Evolutionary conservation across 2,113 vertebrate species (phyloP), one percentile per base, ranked within the genome.

Genomic region (Leptobrachium ailaonicum): DNA sequence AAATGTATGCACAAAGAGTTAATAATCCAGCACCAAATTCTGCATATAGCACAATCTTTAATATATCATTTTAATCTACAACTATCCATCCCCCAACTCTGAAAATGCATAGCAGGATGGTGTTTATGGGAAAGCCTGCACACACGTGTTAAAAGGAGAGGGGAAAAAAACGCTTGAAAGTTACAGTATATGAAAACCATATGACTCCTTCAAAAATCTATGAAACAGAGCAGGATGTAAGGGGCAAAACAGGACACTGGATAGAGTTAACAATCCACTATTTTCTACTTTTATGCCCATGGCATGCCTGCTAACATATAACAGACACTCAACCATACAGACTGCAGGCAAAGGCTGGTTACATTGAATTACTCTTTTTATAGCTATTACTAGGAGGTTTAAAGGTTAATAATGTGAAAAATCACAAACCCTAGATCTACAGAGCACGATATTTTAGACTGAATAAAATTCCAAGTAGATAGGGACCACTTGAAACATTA

Each of bases 151-250:
- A 87, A 32, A 84, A 82, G 84, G 72, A 74, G 77, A 54, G 66
- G 82, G 12, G 43, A 88, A 85, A 88, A 86, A 76, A 90, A 87
- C 86, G 82, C 82, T 72, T 84, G 84, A 86, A 85, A 88, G 47
- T 54, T 83, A 76, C 80, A 84, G 84, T 84, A 87, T 79, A 73
- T 89, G 87, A 88, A 84, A 89, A 87, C 84, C 86, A 88, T 82
- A 85, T 87, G 90, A 85, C 58, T 77, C 70, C 6, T 87, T 82
- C 84, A 86, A 87, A 83, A 85, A 83, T 68, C 84, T 87, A 84
- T 86, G 84, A 71, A 69, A 53, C 56, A 71, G 68, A 7, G n/a
- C 63, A 44, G 14, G 45, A 58, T 9, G 56, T 58, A 47, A 53
- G 62, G 58, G 62, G 70, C 41, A 79, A 60, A 79, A 70, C 40